These are phyloP conservation scores for Echinarachnius parma DNA, from an alignment of 53 echinoderm and acorn worm genomes.

Conservation along the genomic window DNA sequence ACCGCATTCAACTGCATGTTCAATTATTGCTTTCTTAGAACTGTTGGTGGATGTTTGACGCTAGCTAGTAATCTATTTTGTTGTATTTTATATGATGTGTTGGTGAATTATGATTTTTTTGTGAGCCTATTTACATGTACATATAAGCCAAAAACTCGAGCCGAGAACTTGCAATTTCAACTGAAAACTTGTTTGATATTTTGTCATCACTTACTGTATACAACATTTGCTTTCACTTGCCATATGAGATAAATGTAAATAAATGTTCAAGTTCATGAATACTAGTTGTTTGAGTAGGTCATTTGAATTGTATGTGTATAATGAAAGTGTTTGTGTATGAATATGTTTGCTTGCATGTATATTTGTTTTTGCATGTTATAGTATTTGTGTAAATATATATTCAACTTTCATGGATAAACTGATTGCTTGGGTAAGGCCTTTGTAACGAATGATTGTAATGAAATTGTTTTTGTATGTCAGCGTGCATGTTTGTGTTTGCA, in stretches of 20 bases:
- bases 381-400: neutral
- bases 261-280: neutral
- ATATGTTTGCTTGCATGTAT: neutral
- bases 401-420: neutral
- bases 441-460: neutral
- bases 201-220: neutral
- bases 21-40: no score
- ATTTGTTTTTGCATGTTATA: neutral
- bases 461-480: neutral
- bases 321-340: neutral
- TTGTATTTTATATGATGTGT: neutral
- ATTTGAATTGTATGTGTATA: neutral
- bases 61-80: neutral
- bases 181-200: no score
- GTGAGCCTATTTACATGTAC: neutral
- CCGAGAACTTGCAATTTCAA: neutral
- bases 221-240: neutral
- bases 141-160: neutral
- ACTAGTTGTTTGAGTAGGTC: neutral
- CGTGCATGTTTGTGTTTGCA: neutral
- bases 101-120: neutral
- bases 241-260: neutral
- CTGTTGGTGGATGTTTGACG: no score
- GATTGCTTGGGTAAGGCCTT: neutral
- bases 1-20: no score